Conservation (phyloP, 1,140 invertebrate species). For the Cyclina sinensis region DNA sequence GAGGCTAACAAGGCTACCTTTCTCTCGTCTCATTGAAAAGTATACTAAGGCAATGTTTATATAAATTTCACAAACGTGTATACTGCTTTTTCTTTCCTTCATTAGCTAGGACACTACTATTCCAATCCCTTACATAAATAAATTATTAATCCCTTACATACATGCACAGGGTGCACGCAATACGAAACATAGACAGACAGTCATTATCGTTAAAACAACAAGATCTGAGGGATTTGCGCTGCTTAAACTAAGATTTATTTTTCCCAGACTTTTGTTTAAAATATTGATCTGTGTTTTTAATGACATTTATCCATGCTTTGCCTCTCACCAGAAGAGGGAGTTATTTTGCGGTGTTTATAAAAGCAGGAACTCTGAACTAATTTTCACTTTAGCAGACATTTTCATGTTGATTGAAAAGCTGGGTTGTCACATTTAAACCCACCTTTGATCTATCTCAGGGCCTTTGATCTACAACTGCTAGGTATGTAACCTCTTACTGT, state of each 20-base stretch:
- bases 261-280: slow-evolving; percentile 68
- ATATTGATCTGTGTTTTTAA: slow-evolving; percentile 65
- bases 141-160: slow-evolving; percentile 61
- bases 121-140: slow-evolving; percentile 59
- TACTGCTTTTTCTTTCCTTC: slow-evolving; percentile 6
- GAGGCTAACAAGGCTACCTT: neutral
- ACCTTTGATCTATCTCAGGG: slow-evolving; percentile 13
- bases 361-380: slow-evolving; percentile 13
- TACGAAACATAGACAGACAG: slow-evolving; percentile 37
- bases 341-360: neutral
- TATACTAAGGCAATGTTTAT: neutral
- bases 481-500: neutral
- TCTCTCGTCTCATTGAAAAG: slow-evolving; percentile 1
- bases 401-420: neutral
- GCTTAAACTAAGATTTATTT: slow-evolving; percentile 65
- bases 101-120: slow-evolving; percentile 31
- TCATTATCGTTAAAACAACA: slow-evolving; percentile 60
- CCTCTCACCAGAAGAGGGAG: neutral
- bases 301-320: slow-evolving; percentile 46
- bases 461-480: slow-evolving; percentile 26
- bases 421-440: slow-evolving; percentile 47
- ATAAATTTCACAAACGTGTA: neutral
- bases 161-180: slow-evolving; percentile 44
- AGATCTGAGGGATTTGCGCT: slow-evolving; percentile 57
- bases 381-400: slow-evolving; percentile 39